phyloP scores from a whole-genome alignment of 2,113 vertebrate genomes.

The Gadus macrocephalus region DNA sequence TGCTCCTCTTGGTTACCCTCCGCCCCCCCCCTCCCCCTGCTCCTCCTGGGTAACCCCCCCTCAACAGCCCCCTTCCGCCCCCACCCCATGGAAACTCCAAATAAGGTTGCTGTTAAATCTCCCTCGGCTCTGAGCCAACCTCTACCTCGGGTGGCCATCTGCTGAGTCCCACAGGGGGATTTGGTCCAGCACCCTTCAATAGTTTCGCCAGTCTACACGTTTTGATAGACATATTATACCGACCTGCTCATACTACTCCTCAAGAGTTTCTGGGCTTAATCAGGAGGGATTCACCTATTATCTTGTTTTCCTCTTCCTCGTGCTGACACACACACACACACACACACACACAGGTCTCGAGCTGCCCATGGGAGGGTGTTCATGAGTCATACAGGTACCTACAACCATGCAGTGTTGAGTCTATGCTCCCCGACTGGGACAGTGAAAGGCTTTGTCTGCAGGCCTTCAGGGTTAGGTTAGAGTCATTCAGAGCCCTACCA shows the following conservation, averaged over 20 bases:
- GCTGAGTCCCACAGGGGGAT: constrained; percentile 20
- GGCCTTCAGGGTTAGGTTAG: no score
- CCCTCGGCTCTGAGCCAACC: constrained; percentile 4
- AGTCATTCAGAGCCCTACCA: background rate
- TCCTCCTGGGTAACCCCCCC: constrained; percentile 8
- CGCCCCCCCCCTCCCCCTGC: no score
- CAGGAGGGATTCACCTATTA: no score
- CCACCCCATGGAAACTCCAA: constrained; percentile 36
- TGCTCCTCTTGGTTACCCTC: constrained; percentile 17
- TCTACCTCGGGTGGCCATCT: constrained; percentile 41
- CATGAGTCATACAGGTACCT: background rate
- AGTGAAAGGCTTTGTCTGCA: background rate
- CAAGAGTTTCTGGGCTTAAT: no score
- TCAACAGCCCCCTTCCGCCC: constrained; percentile 25
- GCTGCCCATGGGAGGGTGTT: background rate
- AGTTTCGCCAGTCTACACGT: no score
- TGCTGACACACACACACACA: no score
- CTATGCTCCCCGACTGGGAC: background rate
- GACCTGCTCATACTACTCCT: no score
- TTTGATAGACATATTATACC: no score
- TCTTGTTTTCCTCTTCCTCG: no score
- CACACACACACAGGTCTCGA: no score
- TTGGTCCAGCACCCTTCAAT: background rate
- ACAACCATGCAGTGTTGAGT: background rate
- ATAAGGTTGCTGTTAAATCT: constrained; percentile 44